These are phyloP conservation scores for Ondatra zibethicus DNA, from an alignment of 2,113 vertebrate species.

Conservation along the genomic window DNA sequence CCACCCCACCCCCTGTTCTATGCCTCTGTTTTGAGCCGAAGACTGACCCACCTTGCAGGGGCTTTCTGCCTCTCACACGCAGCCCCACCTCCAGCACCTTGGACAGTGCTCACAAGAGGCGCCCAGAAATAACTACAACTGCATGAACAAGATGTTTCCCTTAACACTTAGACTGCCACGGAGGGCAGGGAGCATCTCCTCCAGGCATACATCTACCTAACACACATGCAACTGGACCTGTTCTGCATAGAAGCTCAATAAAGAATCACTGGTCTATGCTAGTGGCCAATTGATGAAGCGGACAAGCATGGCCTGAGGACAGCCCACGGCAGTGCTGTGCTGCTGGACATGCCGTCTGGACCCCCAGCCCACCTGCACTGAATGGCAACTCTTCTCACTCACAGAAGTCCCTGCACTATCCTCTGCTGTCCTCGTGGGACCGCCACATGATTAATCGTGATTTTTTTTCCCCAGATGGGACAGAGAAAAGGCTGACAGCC, in stretches of 20 bases:
- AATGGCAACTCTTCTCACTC: neutral
- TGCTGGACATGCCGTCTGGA: neutral
- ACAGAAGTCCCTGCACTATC: neutral
- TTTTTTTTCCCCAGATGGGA: constrained; percentile 10
- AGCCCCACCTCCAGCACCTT: neutral
- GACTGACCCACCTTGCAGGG: neutral
- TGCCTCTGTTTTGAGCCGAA: neutral
- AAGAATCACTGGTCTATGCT: neutral
- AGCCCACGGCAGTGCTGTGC: rapidly evolving
- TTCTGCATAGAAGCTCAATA: neutral
- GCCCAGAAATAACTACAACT: rapidly evolving
- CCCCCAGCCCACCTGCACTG: neutral
- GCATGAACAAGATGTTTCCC: neutral
- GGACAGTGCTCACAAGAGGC: neutral
- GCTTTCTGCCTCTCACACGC: neutral
- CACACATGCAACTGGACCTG: neutral
- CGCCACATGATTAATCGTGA: constrained; percentile 7
- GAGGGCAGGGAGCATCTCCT: neutral
- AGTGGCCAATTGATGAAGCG: neutral
- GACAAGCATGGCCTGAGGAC: neutral
- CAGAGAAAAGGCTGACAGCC: constrained; percentile 14
- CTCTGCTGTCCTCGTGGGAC: neutral
- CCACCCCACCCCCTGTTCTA: neutral
- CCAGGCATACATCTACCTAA: neutral
- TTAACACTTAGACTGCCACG: neutral